Base-by-base conservation (phyloP, 2,113 vertebrate species). In the Microtus pennsylvanicus region DNA sequence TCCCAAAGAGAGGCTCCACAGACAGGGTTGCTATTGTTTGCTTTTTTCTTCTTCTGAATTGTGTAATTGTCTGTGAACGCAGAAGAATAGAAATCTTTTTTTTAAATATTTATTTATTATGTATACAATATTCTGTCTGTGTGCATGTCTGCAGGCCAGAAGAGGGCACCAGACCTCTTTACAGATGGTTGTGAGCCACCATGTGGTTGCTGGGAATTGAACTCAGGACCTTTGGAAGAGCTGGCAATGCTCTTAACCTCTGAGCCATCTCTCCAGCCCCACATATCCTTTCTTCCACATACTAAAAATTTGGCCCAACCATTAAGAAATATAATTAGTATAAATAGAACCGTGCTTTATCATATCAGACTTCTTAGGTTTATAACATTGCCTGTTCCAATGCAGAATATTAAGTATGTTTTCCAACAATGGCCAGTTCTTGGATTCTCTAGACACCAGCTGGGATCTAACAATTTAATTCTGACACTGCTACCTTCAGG, bases 211-310 rank as follows among this genome's bases (percentile, higher is more conserved):
- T 4, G 42, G 42, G 42, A 45, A 45, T 45, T 45, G 42, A 45
- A 45, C 42, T 45, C 4, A 45, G 4, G 42, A 45, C 42, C 42
- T 45, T 45, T 45, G 42, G 42, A 45, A 45, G 42, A 45, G 42
- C 42, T 4, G 42, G 42, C 42, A 45, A 45, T 45, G 42, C 42
- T 45, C 42, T 45, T 45, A 45, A 45, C 42, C 42, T 4, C 42
- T 58, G 35, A 58, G 35, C 52, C 52, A 24, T 55, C 42, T 55
- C 21, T 58, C 33, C 3, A 81, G 52, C 52, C 19, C 33, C 50
- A 81, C 33, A 24, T 80, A 91, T 86, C 19, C 16, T 16, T 95
- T 94, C 13, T 93, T 92, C 69, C 10, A 89, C 3, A 38, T 94
- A 87, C 35, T 38, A 5, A 30, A 61, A 19, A 65, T 85, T 76